Percentiles rank a stretch among this genome's conserved stretches.
phyloP scores from a whole-genome alignment of 1,140 invertebrate species.

The Brachionus sp. region DNA sequence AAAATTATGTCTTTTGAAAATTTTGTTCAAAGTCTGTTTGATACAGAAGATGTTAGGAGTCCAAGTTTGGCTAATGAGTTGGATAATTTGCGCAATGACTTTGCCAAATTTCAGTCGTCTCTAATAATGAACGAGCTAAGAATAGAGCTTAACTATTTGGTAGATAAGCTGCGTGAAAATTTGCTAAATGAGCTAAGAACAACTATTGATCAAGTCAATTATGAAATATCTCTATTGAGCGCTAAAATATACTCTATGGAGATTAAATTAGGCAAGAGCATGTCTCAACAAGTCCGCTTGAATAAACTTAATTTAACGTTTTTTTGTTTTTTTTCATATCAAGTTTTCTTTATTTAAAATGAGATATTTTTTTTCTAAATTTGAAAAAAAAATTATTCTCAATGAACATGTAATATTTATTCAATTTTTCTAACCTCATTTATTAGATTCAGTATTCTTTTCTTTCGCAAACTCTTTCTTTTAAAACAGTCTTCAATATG shows the following conservation, averaged over 20 bases:
- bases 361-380: too few relatives aligned
- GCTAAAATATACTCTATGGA: neutral
- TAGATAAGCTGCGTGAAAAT: neutral
- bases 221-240: neutral
- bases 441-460: too few relatives aligned
- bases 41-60: neutral
- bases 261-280: neutral
- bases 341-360: too few relatives aligned
- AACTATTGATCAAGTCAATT: neutral
- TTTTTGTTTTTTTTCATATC: too few relatives aligned
- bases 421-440: too few relatives aligned
- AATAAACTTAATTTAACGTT: neutral
- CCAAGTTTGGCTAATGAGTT: neutral
- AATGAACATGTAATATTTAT: too few relatives aligned
- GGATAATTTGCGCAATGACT: neutral
- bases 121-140: neutral
- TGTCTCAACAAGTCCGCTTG: neutral
- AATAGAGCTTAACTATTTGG: constrained; percentile 1
- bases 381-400: too few relatives aligned
- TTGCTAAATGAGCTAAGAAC: neutral
- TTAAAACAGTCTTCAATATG: too few relatives aligned
- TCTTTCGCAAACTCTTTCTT: too few relatives aligned
- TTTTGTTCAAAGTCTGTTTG: constrained; percentile 15
- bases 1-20: neutral
- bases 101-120: constrained; percentile 5